Conservation (phyloP, 2,888 invertebrate species). For the Parnassius smintheus region DNA sequence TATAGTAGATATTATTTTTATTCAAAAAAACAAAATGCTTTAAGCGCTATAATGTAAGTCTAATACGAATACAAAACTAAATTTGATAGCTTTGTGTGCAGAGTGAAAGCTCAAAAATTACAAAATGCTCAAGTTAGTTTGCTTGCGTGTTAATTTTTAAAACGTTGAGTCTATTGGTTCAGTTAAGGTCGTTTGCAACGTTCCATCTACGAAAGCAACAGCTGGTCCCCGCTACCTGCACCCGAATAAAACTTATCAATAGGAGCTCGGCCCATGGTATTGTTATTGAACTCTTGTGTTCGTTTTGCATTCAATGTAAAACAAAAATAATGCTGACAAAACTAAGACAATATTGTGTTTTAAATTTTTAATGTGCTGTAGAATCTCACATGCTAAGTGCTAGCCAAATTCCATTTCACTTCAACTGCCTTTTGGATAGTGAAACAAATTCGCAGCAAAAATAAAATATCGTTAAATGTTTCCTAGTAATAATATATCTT, state of each 20-base stretch:
- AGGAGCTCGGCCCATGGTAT: conserved; percentile 50
- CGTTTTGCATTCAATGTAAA: conserved; percentile 18
- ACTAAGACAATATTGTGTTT: too few relatives aligned
- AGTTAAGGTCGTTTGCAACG: conserved; percentile 54
- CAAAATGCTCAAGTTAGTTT: conserved; percentile 25
- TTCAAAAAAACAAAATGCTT: too few relatives aligned
- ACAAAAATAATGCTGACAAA: background rate
- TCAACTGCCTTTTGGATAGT: background rate
- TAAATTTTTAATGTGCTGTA: too few relatives aligned
- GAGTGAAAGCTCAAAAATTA: conserved; percentile 25
- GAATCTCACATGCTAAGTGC: too few relatives aligned
- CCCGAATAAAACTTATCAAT: conserved; percentile 63
- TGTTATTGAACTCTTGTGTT: conserved; percentile 44
- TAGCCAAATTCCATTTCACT: too few relatives aligned
- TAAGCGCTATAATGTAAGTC: too few relatives aligned
- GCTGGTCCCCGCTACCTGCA: conserved; percentile 70
- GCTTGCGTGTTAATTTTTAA: conserved; percentile 48
- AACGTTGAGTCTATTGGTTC: conserved; percentile 45
- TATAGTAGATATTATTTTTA: too few relatives aligned
- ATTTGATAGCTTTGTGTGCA: conserved; percentile 5
- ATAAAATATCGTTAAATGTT: conserved; percentile 20
- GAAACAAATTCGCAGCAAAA: conserved; percentile 12
- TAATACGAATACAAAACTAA: background rate
- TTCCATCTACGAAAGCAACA: conserved; percentile 55
- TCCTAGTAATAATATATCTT: conserved; percentile 53